Evolutionary conservation across 2,797 vertebrate species (phyloP), one percentile per base, ranked within the genome.

Genomic region (Babyrousa celebensis): DNA sequence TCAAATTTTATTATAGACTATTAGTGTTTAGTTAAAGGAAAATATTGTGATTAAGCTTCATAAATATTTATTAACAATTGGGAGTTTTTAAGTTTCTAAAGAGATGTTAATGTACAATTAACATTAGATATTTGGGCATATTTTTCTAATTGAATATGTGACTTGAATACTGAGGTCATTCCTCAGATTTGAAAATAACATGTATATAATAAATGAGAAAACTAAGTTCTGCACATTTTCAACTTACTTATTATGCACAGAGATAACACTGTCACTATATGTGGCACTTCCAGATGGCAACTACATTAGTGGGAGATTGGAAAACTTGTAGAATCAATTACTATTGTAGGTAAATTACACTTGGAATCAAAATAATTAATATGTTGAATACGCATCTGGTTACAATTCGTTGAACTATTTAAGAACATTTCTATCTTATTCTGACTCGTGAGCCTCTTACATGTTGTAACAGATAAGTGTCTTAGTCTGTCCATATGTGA

Each of bases 321-420:
- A 10, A 90, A 62, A 84, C 52, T 92, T 71, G 63, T 94, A 95
- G 82, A 97, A 82, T 56, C 91, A 96, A 91, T 25, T 95, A 60
- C 23, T 23, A 65, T 91, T 82, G 20, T 56, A 97, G 74, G 43
- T 88, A 83, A 95, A 94, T 68, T 83, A 93, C 15, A 84, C 25
- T 93, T 92, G 60, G 21, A 94, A 95, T 7, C 56, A 63, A 27
- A 96, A 85, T 79, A 3, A 83, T 95, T 91, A 88, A 90, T 92
- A 80, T 85, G 12, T 48, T 94, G 67, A 96, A 78, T 94, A 92
- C 20, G 75, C 12, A 79, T 94, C 79, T 96, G 83, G 40, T 96
- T 96, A 93, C 75, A 56, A 89, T 75, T 93, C 27, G 97, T 77
- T 89, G 72, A 97, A 96, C 23, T 52, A 94, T 10, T 74, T 85